These are phyloP conservation scores for Cataglyphis rosenhaueri DNA, from an alignment of 2,888 invertebrate genomes.

Conservation along the genomic window DNA sequence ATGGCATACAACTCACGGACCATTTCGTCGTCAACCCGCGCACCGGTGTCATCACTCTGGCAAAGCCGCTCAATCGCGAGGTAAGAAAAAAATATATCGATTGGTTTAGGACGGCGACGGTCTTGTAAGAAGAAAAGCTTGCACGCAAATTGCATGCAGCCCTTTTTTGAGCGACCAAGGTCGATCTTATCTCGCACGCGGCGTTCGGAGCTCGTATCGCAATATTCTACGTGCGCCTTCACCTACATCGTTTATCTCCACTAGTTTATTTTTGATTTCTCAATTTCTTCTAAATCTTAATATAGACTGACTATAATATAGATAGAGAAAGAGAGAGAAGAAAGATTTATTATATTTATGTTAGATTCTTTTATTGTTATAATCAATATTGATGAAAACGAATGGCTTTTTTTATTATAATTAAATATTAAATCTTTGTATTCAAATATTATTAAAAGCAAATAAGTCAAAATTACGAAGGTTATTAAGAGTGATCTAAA, in stretches of 20 bases:
- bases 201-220: not conserved
- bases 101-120: conserved; percentile 1
- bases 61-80: conserved; percentile 93
- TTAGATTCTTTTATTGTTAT: not conserved
- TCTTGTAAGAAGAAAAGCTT: not conserved
- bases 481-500: not conserved
- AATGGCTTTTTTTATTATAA: not conserved
- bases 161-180: conserved; percentile 14
- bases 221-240: conserved; percentile 28
- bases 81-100: conserved; percentile 84
- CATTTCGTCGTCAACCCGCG: conserved; percentile 91
- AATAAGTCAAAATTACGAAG: not conserved
- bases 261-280: not conserved
- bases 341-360: not conserved
- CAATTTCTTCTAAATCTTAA: not conserved
- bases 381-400: not conserved
- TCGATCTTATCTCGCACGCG: not conserved
- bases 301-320: not conserved
- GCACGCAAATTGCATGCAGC: not conserved
- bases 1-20: conserved; percentile 92
- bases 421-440: not conserved
- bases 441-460: not conserved
- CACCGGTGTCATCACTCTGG: conserved; percentile 92
- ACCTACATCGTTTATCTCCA: not conserved
- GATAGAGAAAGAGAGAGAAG: not conserved